These are phyloP conservation scores for Chloroceryle inda DNA, from an alignment of 2,797 vertebrate genomes.

Conservation along the genomic window DNA sequence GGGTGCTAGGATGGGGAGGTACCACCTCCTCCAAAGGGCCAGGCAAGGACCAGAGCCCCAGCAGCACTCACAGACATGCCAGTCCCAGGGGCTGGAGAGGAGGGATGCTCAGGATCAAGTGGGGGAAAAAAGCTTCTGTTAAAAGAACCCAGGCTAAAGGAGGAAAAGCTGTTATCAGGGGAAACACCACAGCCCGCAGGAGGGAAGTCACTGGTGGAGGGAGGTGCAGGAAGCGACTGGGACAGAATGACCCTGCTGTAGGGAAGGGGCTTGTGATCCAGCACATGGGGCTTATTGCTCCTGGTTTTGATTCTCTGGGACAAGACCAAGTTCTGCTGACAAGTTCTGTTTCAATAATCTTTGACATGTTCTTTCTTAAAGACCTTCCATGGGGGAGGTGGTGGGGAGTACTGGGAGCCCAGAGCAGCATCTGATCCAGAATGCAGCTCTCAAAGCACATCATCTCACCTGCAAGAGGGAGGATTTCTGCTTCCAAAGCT, in stretches of 20 bases:
- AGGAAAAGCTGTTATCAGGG: background rate
- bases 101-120: background rate
- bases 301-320: background rate
- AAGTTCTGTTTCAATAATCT: background rate
- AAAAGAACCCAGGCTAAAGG: background rate
- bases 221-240: background rate
- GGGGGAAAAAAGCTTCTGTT: background rate
- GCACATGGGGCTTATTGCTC: background rate
- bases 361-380: background rate
- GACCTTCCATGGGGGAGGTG: background rate
- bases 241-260: background rate
- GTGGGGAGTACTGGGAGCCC: background rate
- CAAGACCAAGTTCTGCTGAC: background rate
- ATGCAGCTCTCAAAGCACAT: background rate
- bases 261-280: background rate
- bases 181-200: background rate
- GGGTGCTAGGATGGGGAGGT: background rate
- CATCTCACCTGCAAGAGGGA: background rate
- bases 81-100: background rate
- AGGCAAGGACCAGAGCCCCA: background rate
- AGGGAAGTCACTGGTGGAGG: background rate
- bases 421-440: background rate
- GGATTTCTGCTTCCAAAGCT: background rate
- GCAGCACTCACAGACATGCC: no score
- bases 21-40: background rate